These are phyloP conservation scores for Etia nguti DNA, from an alignment of 2,113 vertebrate genomes.

Conservation along the genomic window DNA sequence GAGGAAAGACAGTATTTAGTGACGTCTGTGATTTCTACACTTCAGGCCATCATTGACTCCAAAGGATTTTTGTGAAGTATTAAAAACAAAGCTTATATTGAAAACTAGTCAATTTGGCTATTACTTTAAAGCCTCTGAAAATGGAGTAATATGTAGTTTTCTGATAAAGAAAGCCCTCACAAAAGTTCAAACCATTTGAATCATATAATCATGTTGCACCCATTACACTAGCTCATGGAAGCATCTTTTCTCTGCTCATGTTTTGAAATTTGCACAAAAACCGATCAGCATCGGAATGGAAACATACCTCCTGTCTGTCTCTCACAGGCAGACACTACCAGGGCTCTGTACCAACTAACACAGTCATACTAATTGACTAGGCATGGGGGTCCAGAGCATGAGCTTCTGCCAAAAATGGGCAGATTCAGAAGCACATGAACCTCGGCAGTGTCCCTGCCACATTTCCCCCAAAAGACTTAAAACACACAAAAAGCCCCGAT, in stretches of 20 bases:
- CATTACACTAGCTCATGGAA: neutral
- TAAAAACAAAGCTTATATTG: neutral
- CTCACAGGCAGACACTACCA: neutral
- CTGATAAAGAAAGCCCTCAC: neutral
- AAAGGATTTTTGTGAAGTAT: neutral
- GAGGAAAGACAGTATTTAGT: neutral
- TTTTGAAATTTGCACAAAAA: neutral
- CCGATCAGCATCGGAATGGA: neutral
- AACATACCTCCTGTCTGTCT: neutral
- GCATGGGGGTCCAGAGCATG: constrained; percentile 23
- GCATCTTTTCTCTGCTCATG: neutral
- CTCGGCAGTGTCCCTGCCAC: neutral
- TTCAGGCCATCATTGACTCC: neutral
- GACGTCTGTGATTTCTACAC: neutral
- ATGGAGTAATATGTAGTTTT: neutral
- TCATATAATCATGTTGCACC: neutral
- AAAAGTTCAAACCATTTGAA: neutral
- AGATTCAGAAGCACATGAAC: constrained; percentile 14
- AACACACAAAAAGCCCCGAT: neutral
- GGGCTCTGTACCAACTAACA: constrained; percentile 23
- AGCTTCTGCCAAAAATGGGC: constrained; percentile 39
- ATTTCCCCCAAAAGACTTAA: constrained; percentile 2
- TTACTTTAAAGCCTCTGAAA: neutral
- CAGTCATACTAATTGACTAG: constrained; percentile 33
- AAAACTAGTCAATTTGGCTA: neutral